Percentiles rank a stretch among this genome's conserved stretches.
Conservation (phyloP, 2,888 invertebrate genomes). For the Erebia aethiops region DNA sequence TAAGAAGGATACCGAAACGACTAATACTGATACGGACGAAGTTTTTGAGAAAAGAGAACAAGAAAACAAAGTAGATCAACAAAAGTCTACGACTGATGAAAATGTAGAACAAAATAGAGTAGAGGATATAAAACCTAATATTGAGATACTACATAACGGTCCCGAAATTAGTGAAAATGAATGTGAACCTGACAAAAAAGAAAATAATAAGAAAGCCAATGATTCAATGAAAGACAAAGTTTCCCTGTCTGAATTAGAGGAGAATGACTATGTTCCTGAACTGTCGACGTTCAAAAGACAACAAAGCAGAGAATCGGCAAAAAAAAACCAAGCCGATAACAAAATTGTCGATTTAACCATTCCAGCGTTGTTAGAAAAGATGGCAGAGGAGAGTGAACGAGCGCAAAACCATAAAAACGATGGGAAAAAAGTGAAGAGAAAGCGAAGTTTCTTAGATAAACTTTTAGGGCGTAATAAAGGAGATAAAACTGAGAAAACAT, state of each 20-base stretch:
- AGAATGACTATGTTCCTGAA: conserved; percentile 71
- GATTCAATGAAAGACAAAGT: conserved; percentile 51
- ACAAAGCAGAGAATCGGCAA: conserved; percentile 60
- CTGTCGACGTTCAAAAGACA: conserved; percentile 61
- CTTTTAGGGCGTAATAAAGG: conserved; percentile 73
- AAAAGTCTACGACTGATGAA: conserved; percentile 37
- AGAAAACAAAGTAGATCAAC: conserved; percentile 42
- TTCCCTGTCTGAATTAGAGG: conserved; percentile 67
- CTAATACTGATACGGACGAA: conserved; percentile 63
- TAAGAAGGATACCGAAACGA: conserved; percentile 51
- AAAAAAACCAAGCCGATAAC: conserved; percentile 55
- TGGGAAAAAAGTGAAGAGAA: conserved; percentile 72
- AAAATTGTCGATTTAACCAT: conserved; percentile 67
- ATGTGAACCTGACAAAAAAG: conserved; percentile 43
- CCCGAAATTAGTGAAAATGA: conserved; percentile 48
- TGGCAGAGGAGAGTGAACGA: conserved; percentile 65
- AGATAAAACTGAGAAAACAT: conserved; percentile 49
- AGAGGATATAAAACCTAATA: conserved; percentile 47
- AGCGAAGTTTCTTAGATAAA: conserved; percentile 77
- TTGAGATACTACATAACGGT: conserved; percentile 60
- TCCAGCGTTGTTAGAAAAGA: conserved; percentile 72
- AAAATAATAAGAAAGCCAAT: conserved; percentile 45
- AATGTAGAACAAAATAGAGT: conserved; percentile 35
- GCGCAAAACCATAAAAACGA: conserved; percentile 60
- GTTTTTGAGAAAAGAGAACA: conserved; percentile 63